Evolutionary conservation across 1,140 invertebrate species (phyloP).

Genomic region (Tetragonula clypearis): DNA sequence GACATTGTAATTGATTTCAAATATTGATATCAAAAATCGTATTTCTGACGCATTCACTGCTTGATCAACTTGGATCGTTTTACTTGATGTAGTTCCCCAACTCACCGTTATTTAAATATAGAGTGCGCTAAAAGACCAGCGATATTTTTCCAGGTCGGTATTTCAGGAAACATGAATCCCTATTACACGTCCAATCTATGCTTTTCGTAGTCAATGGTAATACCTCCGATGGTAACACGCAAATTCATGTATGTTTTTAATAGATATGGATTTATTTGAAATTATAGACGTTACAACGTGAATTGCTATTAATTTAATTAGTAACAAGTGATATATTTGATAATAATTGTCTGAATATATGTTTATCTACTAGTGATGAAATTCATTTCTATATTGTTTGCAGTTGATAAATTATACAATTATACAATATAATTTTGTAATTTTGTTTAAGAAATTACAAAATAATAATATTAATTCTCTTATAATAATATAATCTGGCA

Average conservation of each 20-base stretch:
- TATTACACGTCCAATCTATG: too few species aligned
- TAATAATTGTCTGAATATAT: not conserved
- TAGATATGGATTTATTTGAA: not conserved
- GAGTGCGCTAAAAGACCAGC: too few species aligned
- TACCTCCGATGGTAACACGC: not conserved
- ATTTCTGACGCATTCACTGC: too few species aligned
- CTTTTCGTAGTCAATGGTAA: too few species aligned
- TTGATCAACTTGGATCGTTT: too few species aligned
- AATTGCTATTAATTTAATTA: not conserved
- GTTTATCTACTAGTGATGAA: not conserved
- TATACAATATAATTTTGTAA: not conserved
- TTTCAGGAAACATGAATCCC: too few species aligned
- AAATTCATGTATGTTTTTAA: not conserved
- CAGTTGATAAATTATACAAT: not conserved
- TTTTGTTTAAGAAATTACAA: not conserved
- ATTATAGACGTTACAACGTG: not conserved
- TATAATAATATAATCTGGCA: not conserved
- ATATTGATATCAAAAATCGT: too few species aligned
- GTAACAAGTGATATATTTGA: not conserved
- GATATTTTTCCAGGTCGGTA: too few species aligned
- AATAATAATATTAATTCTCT: too few species aligned
- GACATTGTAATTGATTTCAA: too few species aligned
- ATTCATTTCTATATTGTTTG: not conserved
- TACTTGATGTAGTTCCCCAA: too few species aligned
- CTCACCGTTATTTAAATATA: too few species aligned